A percentile compares a stretch with the other conserved stretches of the same genome.
phyloP scores from a whole-genome alignment of 2,797 vertebrate species.

The Rousettus madagascariensis region DNA sequence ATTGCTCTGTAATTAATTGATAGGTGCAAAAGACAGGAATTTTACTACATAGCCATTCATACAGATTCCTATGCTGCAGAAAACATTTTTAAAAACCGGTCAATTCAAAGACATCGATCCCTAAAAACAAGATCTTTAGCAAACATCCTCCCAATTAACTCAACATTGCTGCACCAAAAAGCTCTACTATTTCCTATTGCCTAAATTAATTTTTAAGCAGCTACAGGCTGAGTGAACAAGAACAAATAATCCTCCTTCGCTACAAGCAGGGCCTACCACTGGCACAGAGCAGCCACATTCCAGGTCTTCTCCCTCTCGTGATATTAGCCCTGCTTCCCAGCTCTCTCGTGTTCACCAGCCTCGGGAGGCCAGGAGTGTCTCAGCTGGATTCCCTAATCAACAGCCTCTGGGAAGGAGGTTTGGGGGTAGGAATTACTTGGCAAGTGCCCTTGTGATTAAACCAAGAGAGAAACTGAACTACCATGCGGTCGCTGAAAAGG shows the following conservation, averaged over 20 bases:
- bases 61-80: background rate
- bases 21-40: background rate
- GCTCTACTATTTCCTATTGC: background rate
- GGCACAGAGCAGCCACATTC: fast-evolving
- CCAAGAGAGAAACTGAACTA: background rate
- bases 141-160: background rate
- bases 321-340: no score
- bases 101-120: background rate
- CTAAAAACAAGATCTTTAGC: conserved; percentile 5
- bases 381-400: background rate
- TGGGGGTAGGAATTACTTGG: background rate
- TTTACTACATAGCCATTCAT: background rate
- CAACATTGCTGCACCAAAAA: background rate
- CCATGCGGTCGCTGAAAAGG: background rate
- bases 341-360: background rate
- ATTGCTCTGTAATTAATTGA: background rate
- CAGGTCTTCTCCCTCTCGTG: no score
- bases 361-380: fast-evolving
- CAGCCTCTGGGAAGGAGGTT: background rate
- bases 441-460: background rate
- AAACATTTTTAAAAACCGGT: background rate
- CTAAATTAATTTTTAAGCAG: conserved; percentile 8
- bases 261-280: background rate
- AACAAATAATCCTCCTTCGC: background rate
- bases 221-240: background rate